Conservation (phyloP, 2,797 vertebrate genomes). For the Oreonectes daqikongensis region DNA sequence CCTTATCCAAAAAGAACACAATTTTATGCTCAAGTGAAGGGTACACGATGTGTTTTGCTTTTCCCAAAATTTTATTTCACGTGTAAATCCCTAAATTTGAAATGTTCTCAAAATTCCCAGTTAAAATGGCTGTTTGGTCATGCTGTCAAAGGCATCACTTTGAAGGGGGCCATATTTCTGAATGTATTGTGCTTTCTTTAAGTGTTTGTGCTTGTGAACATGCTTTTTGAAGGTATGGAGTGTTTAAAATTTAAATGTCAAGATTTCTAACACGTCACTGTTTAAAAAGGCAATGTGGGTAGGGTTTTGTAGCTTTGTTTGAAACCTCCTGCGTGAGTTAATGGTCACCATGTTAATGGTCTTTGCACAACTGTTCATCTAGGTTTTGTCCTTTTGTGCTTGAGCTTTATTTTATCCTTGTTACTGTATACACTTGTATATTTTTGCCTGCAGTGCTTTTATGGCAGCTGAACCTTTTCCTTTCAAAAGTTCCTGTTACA, state of each 20-base stretch:
- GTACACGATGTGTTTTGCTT: not conserved
- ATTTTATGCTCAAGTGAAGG: not conserved
- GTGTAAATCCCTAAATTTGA: not conserved
- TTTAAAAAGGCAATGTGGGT: slow-evolving; percentile 28
- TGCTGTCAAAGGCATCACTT: not conserved
- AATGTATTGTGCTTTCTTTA: slow-evolving; percentile 49
- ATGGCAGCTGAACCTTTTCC: slow-evolving; percentile 44
- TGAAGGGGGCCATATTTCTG: slow-evolving; percentile 47
- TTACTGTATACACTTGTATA: slow-evolving; percentile 44
- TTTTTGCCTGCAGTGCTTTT: slow-evolving; percentile 61
- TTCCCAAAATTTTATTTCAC: not conserved
- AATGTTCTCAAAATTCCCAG: not conserved
- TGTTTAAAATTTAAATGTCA: slow-evolving; percentile 40
- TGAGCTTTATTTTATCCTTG: slow-evolving; percentile 59
- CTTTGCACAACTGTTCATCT: slow-evolving; percentile 50
- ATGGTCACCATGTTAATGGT: slow-evolving; percentile 32
- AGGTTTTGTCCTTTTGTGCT: slow-evolving; percentile 51
- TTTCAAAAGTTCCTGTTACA: slow-evolving; percentile 61
- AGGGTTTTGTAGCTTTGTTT: not conserved
- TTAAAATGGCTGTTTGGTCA: not conserved
- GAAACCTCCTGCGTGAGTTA: not conserved
- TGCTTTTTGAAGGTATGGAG: slow-evolving; percentile 52
- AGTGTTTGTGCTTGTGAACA: slow-evolving; percentile 52
- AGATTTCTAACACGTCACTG: slow-evolving; percentile 59
- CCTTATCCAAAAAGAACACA: not conserved